Conservation (phyloP, 2,888 invertebrate genomes). For the Drosophila mettleri region DNA sequence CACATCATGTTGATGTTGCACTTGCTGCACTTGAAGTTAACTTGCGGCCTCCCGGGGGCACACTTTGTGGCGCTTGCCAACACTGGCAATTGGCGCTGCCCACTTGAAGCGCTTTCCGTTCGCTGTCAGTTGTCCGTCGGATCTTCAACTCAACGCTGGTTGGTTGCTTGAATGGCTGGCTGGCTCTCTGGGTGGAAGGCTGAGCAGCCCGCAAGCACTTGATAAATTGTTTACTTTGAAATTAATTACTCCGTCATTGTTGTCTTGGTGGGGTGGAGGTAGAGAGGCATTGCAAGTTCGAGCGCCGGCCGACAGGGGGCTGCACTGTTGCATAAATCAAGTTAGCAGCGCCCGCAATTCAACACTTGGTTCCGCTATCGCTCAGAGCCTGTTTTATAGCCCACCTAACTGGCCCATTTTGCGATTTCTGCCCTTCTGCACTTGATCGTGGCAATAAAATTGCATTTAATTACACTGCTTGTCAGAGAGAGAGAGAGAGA, state of each 20-base stretch:
- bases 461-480: conserved; percentile 74
- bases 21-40: conserved; percentile 28
- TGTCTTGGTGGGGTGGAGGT: conserved; percentile 44
- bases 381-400: conserved; percentile 32
- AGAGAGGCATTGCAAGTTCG: neutral
- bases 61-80: conserved; percentile 50
- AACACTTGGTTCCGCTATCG: conserved; percentile 60
- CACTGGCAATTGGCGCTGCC: conserved; percentile 49
- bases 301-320: conserved; percentile 56
- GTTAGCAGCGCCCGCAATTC: conserved; percentile 75
- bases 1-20: conserved; percentile 20
- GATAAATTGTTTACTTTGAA: conserved; percentile 80
- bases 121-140: conserved; percentile 43
- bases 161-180: conserved; percentile 33
- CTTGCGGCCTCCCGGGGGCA: conserved; percentile 24
- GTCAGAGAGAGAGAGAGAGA: neutral
- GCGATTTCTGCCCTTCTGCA: conserved; percentile 56
- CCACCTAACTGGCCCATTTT: conserved; percentile 61
- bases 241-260: conserved; percentile 79
- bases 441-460: conserved; percentile 77
- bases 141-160: conserved; percentile 42
- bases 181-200: conserved; percentile 11
- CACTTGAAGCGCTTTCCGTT: conserved; percentile 48
- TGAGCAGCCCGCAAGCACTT: conserved; percentile 57
- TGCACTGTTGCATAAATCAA: conserved; percentile 77